phyloP scores from a whole-genome alignment of 2,797 vertebrate genomes.

The Sebastes taczanowskii region DNA sequence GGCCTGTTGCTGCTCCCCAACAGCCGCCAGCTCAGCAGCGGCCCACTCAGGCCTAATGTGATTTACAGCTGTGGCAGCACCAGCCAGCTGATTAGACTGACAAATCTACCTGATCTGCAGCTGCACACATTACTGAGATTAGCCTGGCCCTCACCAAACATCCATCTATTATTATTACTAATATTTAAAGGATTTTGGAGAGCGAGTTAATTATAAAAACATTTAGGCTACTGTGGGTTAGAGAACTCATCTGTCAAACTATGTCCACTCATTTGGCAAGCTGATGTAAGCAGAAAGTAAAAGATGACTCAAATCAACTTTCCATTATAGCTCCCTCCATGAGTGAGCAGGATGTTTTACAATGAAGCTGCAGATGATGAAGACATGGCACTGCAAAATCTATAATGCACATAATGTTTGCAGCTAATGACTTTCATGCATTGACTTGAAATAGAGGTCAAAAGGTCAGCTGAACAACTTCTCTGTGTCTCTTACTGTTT shows the following conservation, averaged over 20 bases:
- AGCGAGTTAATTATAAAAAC: conserved; percentile 49
- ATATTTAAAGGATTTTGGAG: conserved; percentile 40
- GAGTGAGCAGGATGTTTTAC: conserved; percentile 7
- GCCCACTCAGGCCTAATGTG: conserved; percentile 73
- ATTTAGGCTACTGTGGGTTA: conserved; percentile 20
- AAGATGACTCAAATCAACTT: conserved; percentile 8
- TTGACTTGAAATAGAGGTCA: background rate
- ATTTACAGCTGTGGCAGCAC: conserved; percentile 71
- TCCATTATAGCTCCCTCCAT: background rate
- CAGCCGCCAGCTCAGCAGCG: conserved; percentile 66
- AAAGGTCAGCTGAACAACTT: background rate
- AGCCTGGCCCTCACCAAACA: conserved; percentile 51
- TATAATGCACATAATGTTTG: background rate
- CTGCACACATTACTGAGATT: conserved; percentile 71
- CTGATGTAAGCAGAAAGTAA: background rate
- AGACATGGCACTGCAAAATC: background rate
- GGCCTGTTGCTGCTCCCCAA: conserved; percentile 67
- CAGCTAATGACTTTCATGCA: conserved; percentile 14
- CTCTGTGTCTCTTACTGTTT: conserved; percentile 15
- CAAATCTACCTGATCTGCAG: conserved; percentile 77
- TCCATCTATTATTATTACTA: conserved; percentile 30
- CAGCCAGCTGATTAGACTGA: conserved; percentile 74
- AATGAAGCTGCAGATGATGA: conserved; percentile 27
- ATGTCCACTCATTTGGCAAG: background rate
- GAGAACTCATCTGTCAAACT: conserved; percentile 27